A percentile compares a stretch with the other conserved stretches of the same genome.
Conservation (phyloP, 2,797 vertebrate species). For the Coreius guichenoti region DNA sequence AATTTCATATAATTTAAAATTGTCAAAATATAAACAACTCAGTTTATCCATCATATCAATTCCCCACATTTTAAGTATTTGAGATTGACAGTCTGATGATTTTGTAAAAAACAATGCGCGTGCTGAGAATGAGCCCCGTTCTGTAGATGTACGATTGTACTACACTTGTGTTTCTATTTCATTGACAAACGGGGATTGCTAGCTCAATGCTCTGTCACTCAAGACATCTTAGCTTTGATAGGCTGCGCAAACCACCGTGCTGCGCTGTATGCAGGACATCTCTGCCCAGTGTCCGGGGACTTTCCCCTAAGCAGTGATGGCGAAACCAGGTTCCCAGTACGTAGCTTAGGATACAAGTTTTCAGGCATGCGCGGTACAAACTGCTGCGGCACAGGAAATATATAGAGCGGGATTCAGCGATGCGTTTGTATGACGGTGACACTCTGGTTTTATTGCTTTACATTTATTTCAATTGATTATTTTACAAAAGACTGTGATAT, state of each 20-base stretch:
- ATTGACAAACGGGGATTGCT: constrained; percentile 58
- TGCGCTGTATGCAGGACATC: constrained; percentile 55
- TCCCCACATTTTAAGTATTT: too few species aligned
- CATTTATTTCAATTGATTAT: rapidly evolving
- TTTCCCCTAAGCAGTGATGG: constrained; percentile 70
- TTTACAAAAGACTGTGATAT: not conserved
- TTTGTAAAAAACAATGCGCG: constrained; percentile 40
- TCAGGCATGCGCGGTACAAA: constrained; percentile 32
- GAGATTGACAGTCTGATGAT: too few species aligned
- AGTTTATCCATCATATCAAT: not conserved
- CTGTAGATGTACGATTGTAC: constrained; percentile 59
- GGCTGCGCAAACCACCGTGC: not conserved
- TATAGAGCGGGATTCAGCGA: rapidly evolving
- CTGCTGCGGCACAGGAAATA: rapidly evolving
- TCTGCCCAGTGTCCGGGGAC: constrained; percentile 72
- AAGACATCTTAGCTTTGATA: constrained; percentile 61
- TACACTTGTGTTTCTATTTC: constrained; percentile 62
- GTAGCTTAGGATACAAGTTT: constrained; percentile 71
- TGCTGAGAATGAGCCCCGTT: constrained; percentile 76
- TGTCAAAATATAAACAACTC: too few species aligned
- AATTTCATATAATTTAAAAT: too few species aligned
- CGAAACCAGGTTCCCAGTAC: constrained; percentile 61
- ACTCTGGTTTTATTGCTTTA: not conserved
- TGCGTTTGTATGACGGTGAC: constrained; percentile 30
- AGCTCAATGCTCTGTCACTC: constrained; percentile 60